Conservation (phyloP, 2,888 invertebrate species). For the Tetramorium bicarinatum region DNA sequence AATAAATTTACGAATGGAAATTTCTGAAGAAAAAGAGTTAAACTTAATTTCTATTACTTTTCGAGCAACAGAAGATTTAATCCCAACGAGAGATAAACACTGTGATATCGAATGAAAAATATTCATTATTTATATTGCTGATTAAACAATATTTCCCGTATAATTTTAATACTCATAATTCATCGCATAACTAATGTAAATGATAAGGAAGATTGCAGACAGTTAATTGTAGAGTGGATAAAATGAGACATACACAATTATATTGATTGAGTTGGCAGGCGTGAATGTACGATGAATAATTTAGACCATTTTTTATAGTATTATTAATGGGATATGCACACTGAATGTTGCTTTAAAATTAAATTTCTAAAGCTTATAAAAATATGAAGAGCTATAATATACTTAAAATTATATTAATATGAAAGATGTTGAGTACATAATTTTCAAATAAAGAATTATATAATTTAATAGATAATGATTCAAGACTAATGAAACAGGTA, state of each 20-base stretch:
- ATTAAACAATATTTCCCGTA: conserved; percentile 4
- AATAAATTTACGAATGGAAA: neutral
- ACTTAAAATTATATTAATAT: neutral
- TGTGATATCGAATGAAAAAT: neutral
- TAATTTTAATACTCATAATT: conserved; percentile 18
- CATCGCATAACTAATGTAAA: conserved; percentile 11
- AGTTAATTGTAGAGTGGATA: conserved; percentile 6
- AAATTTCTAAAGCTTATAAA: neutral
- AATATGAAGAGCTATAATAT: neutral
- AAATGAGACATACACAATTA: neutral
- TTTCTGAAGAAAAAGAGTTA: neutral
- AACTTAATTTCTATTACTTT: neutral
- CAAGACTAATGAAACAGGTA: too few relatives aligned
- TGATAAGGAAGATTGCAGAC: neutral
- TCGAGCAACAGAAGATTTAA: neutral
- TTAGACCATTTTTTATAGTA: neutral
- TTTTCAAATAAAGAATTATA: neutral
- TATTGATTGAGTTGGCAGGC: neutral
- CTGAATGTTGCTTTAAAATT: neutral
- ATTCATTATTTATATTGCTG: conserved; percentile 5
- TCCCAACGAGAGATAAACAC: neutral
- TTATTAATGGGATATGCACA: neutral
- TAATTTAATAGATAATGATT: neutral
- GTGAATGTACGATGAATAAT: neutral
- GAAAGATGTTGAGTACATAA: neutral